These are phyloP conservation scores for Carassius carassius DNA, from an alignment of 2,113 vertebrate genomes.

Conservation along the genomic window DNA sequence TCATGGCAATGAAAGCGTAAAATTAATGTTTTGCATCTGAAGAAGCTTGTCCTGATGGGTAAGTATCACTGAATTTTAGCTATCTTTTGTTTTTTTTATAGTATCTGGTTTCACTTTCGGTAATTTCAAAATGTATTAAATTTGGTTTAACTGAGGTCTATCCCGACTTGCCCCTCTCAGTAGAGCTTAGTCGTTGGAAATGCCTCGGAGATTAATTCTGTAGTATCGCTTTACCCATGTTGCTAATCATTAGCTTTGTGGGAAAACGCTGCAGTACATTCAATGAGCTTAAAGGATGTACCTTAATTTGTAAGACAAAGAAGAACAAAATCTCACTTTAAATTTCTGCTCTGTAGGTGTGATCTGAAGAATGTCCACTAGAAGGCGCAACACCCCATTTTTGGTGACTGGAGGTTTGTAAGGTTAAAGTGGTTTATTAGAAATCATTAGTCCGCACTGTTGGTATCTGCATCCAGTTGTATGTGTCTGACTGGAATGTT, in stretches of 20 bases:
- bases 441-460: conserved; percentile 65
- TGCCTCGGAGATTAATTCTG: conserved; percentile 82
- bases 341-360: too few relatives aligned
- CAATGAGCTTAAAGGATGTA: neutral
- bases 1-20: neutral
- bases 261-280: conserved; percentile 77
- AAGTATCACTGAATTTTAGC: neutral
- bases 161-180: conserved; percentile 79
- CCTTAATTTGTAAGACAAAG: neutral
- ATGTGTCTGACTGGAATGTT: conserved; percentile 74
- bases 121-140: too few relatives aligned
- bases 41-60: neutral
- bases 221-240: conserved; percentile 74
- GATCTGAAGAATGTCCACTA: neutral
- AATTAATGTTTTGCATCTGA: neutral
- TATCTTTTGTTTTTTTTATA: too few relatives aligned
- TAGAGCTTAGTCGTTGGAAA: conserved; percentile 85
- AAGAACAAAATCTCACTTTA: neutral
- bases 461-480: conserved; percentile 81
- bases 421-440: neutral
- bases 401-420: neutral
- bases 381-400: neutral
- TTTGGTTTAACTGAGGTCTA: conserved; percentile 76
- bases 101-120: too few relatives aligned
- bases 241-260: conserved; percentile 71